phyloP scores from a whole-genome alignment of 2,888 invertebrate genomes.

The Netelia virgata region DNA sequence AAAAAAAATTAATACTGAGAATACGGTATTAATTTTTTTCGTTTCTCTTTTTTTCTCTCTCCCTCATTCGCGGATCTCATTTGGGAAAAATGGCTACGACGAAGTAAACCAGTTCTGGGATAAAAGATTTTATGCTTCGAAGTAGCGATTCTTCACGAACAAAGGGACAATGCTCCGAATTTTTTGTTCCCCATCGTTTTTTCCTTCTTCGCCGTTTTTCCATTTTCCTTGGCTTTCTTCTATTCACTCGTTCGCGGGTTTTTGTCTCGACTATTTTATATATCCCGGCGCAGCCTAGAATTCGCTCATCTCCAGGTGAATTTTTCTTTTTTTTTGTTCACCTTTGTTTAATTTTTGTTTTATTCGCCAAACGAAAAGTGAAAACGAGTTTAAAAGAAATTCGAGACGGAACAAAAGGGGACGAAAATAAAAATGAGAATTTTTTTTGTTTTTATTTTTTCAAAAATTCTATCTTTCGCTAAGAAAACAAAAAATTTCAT shows the following conservation, averaged over 20 bases:
- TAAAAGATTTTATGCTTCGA: constrained; percentile 6
- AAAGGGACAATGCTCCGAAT: constrained; percentile 31
- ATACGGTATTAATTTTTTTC: background rate
- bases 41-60: background rate
- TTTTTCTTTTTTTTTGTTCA: background rate
- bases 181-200: constrained; percentile 8
- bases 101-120: background rate
- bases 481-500: background rate
- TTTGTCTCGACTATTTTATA: constrained; percentile 43
- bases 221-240: constrained; percentile 9
- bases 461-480: background rate
- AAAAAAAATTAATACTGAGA: background rate
- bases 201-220: constrained; percentile 1
- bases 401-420: too few relatives aligned
- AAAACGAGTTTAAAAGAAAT: background rate
- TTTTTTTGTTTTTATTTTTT: too few relatives aligned
- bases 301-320: constrained; percentile 3
- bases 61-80: background rate
- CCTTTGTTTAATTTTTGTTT: background rate
- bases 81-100: background rate
- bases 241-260: constrained; percentile 29
- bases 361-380: background rate
- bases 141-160: constrained; percentile 30
- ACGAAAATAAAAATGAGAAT: too few relatives aligned
- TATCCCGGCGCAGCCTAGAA: too few relatives aligned